These are phyloP conservation scores for Sebastes jordani DNA, from an alignment of 2,797 vertebrate genomes.

Conservation along the genomic window DNA sequence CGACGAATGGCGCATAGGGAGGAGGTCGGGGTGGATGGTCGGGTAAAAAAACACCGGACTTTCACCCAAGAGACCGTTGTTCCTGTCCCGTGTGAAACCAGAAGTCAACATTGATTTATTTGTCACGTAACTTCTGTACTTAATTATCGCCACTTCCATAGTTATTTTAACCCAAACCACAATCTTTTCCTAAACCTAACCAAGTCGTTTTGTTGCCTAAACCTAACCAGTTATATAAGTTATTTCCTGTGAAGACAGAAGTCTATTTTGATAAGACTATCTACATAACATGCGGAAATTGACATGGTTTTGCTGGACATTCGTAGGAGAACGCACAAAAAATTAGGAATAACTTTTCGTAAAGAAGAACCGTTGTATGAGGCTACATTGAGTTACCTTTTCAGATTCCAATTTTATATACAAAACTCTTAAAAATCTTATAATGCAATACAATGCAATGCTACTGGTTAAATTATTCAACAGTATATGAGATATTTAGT, in stretches of 20 bases:
- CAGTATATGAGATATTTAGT: not conserved
- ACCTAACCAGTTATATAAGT: not conserved
- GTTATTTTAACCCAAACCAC: not conserved
- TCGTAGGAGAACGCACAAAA: not conserved
- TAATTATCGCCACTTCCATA: not conserved
- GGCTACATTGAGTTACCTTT: no score
- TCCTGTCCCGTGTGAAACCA: not conserved
- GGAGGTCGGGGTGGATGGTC: no score
- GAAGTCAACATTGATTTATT: not conserved
- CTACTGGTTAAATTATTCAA: not conserved
- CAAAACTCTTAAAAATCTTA: not conserved
- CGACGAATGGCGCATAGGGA: rapidly evolving
- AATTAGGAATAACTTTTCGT: rapidly evolving
- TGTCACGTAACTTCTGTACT: not conserved
- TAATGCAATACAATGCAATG: not conserved
- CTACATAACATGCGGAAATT: not conserved
- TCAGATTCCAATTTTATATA: not conserved
- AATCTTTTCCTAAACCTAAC: not conserved
- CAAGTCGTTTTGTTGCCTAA: not conserved
- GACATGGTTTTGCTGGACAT: not conserved
- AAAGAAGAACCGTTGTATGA: not conserved
- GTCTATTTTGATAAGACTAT: not conserved
- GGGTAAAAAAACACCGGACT: no score
- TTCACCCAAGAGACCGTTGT: no score
- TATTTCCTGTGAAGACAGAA: not conserved